Evolutionary conservation across 2,888 invertebrate species (phyloP).

Genomic region (Corbicula japonica): DNA sequence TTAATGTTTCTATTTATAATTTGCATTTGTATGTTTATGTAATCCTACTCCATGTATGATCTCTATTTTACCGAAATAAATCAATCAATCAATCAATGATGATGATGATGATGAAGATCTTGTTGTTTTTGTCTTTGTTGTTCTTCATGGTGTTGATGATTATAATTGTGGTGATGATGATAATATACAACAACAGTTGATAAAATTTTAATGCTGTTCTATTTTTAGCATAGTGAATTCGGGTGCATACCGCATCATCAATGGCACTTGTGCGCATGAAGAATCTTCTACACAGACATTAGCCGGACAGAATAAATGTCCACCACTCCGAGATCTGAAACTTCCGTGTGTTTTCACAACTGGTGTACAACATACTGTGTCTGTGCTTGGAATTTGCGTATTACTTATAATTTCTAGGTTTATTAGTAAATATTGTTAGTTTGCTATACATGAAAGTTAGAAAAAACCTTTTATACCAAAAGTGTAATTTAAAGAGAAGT

Average conservation of each 20-base stretch:
- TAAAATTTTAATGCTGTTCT: not conserved
- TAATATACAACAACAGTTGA: not conserved
- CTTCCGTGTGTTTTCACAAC: conserved; percentile 75
- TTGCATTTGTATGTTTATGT: no score
- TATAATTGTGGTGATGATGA: not conserved
- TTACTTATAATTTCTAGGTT: conserved; percentile 3
- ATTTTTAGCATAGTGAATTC: conserved; percentile 86
- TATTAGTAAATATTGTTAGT: no score
- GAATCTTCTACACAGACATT: conserved; percentile 82
- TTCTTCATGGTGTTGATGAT: no score
- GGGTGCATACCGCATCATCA: conserved; percentile 86
- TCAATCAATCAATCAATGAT: no score
- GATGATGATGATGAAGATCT: no score
- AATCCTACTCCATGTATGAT: no score
- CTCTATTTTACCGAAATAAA: no score
- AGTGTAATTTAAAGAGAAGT: no score
- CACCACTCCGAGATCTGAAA: conserved; percentile 80
- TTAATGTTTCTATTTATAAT: no score
- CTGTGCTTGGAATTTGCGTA: conserved; percentile 4
- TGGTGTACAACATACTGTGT: conserved; percentile 42
- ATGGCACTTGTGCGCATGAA: conserved; percentile 87
- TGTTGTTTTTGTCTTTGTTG: no score
- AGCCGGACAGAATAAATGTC: conserved; percentile 84
- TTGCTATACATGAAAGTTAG: no score
- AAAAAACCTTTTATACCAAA: no score